Percentiles rank a stretch among this genome's conserved stretches.
These are phyloP conservation scores for Intellagama lesueurii DNA, from an alignment of 2,797 vertebrate species.

Conservation along the genomic window DNA sequence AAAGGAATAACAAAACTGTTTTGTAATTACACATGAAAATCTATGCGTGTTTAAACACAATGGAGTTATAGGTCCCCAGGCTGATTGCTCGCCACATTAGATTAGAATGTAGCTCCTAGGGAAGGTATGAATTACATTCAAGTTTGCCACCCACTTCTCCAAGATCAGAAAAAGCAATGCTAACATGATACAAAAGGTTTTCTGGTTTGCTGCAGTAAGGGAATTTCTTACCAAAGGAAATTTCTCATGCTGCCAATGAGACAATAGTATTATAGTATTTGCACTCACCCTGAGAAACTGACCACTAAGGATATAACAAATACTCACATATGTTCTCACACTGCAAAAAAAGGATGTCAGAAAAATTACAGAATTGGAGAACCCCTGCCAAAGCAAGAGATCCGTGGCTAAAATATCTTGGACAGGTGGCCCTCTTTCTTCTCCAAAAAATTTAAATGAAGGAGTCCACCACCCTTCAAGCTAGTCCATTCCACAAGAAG, in stretches of 20 bases:
- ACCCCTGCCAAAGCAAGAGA: too few relatives aligned
- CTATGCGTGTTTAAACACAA: neutral
- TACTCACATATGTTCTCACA: too few relatives aligned
- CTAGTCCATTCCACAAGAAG: too few relatives aligned
- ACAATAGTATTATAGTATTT: neutral
- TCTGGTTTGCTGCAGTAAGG: neutral
- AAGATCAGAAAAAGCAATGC: neutral
- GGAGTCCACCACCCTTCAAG: too few relatives aligned
- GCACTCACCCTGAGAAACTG: too few relatives aligned
- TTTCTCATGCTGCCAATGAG: neutral
- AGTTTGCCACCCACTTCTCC: neutral
- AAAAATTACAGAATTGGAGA: too few relatives aligned
- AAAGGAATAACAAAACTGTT: constrained; percentile 11
- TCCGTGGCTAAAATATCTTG: too few relatives aligned
- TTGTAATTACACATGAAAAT: neutral
- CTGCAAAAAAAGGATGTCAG: too few relatives aligned
- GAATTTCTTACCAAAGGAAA: neutral
- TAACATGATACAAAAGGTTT: neutral
- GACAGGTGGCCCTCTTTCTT: too few relatives aligned
- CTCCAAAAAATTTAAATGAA: too few relatives aligned
- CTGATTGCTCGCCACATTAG: neutral
- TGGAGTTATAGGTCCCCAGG: neutral
- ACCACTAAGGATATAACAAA: too few relatives aligned
- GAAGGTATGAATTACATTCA: neutral
- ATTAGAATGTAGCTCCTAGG: neutral